Base-by-base conservation (phyloP, 2,888 invertebrate species). In the Selenia dentaria region DNA sequence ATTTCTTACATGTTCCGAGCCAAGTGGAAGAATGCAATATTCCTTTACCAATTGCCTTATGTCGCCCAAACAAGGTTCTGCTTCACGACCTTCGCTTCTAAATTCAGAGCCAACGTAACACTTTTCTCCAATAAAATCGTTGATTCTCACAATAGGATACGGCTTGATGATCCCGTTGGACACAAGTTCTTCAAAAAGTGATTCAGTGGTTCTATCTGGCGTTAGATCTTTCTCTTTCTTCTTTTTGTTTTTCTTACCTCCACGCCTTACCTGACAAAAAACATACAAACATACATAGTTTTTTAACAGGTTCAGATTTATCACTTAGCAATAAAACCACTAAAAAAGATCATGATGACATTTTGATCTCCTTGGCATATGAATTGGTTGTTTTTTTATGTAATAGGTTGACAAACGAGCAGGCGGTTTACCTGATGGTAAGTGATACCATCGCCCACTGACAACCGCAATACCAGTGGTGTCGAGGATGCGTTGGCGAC, bases 161-260 rank as follows among this genome's bases (percentile, higher is more conserved):
- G 95, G 94, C 62, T 94, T 94, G 46, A 98, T 97, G 11, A 99
- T 97, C 0, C 98, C 97, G 79, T 98, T 96, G 0, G 94, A 93
- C 0, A 98, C 94, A 9, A 99, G 84, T 81, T 99, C 98, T 80
- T 98, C 98, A 71, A 97, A 97, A 2, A 99, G 86, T 0, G 97
- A 98, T 76, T 97, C 97, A 0, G 95, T 94, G 0, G 96, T 96
- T 74, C 98, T 92, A 71, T 98, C 98, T 0, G 96, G 96, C 0
- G 98, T 98, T 35, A 98, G 87, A 84, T 98, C 98, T 78, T 98
- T 98, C 70, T 98, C 97, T 79, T 97, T 97, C 79, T 97, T 97
- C 87, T 96, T 97, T 77, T 98, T 98, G 57, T 93, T 94, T 70
- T 98, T 98, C 66, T 98, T 98, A 0, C 96, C 95, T 14, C 95